Evolutionary conservation across 2,888 invertebrate species (phyloP).

Genomic region (Corbicula japonica): DNA sequence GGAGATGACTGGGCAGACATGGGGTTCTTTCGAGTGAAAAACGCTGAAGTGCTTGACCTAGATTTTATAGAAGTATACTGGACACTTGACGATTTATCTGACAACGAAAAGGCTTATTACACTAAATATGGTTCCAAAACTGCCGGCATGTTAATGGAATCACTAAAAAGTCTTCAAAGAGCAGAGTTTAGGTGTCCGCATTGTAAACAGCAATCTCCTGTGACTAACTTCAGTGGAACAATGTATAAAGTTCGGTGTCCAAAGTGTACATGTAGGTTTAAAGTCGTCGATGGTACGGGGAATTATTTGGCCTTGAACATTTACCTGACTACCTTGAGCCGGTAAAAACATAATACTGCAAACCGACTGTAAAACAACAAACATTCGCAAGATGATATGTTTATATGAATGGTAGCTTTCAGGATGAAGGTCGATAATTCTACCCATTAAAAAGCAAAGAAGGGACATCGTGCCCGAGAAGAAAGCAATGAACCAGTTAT

Average conservation of each 20-base stretch:
- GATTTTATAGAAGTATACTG: conserved; percentile 36
- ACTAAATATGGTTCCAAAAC: conserved; percentile 16
- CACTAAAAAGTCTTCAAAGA: background rate
- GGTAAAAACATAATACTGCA: no score
- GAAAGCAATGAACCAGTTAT: no score
- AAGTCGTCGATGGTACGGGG: background rate
- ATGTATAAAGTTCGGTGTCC: background rate
- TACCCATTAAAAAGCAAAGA: no score
- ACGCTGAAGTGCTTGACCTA: conserved; percentile 6
- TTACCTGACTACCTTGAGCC: background rate
- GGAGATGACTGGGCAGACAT: conserved; percentile 15
- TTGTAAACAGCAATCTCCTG: background rate
- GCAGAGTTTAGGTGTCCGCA: background rate
- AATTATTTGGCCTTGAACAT: background rate
- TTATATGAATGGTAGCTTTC: no score
- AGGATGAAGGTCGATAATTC: no score
- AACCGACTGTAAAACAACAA: no score
- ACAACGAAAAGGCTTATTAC: background rate
- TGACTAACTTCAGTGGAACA: background rate
- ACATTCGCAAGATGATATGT: no score
- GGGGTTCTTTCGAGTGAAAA: conserved; percentile 25
- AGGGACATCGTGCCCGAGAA: no score
- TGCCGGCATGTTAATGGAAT: conserved; percentile 9
- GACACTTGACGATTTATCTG: background rate
- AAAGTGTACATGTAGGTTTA: background rate